phyloP scores from a whole-genome alignment of 2,113 vertebrate genomes.

The Melanostigma gelatinosum region DNA sequence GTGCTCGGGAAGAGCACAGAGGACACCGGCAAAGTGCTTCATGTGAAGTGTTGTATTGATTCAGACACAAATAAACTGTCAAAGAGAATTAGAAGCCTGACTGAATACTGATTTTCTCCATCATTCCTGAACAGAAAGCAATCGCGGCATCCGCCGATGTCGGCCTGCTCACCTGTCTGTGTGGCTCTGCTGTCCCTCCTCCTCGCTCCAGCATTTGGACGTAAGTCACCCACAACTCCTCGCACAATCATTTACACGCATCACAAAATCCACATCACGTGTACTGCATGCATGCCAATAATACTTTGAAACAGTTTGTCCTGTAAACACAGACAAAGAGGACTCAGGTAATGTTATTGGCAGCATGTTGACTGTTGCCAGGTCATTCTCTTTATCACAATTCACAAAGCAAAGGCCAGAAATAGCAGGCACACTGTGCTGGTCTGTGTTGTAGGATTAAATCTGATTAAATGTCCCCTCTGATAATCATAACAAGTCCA shows the following conservation, averaged over 20 bases:
- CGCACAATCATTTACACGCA: neutral
- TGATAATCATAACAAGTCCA: conserved; percentile 51
- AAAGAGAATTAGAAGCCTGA: conserved; percentile 25
- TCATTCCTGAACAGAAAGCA: conserved; percentile 64
- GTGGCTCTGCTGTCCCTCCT: conserved; percentile 72
- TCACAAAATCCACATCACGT: neutral
- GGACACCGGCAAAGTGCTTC: conserved; percentile 13
- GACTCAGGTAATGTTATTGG: conserved; percentile 6
- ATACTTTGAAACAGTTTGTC: conserved; percentile 32
- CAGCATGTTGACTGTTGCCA: conserved; percentile 23
- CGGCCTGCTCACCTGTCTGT: conserved; percentile 20
- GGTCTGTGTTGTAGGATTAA: conserved; percentile 57
- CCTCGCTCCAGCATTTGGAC: conserved; percentile 68
- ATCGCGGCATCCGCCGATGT: conserved; percentile 25
- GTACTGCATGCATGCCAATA: neutral
- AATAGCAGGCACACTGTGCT: conserved; percentile 45
- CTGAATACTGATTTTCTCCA: conserved; percentile 20
- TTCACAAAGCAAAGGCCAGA: conserved; percentile 41
- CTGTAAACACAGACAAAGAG: conserved; percentile 21
- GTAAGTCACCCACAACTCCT: conserved; percentile 71
- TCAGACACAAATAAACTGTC: conserved; percentile 37
- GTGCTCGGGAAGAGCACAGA: conserved; percentile 3
- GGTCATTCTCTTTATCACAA: conserved; percentile 44
- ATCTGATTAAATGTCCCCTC: conserved; percentile 66
- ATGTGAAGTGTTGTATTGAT: conserved; percentile 38